A percentile compares a stretch with the other conserved stretches of the same genome.
These are phyloP conservation scores for Vidua chalybeata DNA, from an alignment of 2,113 vertebrate species.

Conservation along the genomic window DNA sequence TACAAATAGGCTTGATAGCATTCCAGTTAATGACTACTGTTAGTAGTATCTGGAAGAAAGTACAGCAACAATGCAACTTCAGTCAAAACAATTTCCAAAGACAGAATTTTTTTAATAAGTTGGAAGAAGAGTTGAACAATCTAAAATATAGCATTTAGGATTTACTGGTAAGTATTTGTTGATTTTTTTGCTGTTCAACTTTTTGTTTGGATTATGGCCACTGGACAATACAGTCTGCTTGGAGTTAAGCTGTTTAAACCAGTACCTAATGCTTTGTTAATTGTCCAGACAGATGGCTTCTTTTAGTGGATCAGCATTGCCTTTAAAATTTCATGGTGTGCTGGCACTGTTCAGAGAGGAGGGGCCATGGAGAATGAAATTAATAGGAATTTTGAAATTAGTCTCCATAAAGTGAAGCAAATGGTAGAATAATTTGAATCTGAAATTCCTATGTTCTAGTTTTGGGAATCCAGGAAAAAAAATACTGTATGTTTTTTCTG, in stretches of 20 bases:
- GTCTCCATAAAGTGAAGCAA: not conserved
- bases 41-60: not conserved
- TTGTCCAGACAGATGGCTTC: not conserved
- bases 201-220: not conserved
- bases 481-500: not conserved
- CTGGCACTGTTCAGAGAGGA: not conserved
- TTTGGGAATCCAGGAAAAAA: not conserved
- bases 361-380: not conserved
- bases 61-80: not conserved
- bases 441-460: not conserved
- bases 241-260: not conserved
- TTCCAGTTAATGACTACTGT: not conserved
- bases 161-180: not conserved
- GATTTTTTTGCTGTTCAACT: not conserved
- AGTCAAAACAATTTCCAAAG: not conserved
- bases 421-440: not conserved
- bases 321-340: not conserved
- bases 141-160: not conserved
- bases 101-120: not conserved
- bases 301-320: not conserved
- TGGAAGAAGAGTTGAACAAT: not conserved
- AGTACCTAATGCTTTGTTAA: not conserved
- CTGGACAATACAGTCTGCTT: not conserved
- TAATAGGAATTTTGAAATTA: not conserved
- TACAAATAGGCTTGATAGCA: not conserved